These are phyloP conservation scores for Psittacula cyanocephala DNA, from an alignment of 2,113 vertebrate genomes.

Conservation along the genomic window DNA sequence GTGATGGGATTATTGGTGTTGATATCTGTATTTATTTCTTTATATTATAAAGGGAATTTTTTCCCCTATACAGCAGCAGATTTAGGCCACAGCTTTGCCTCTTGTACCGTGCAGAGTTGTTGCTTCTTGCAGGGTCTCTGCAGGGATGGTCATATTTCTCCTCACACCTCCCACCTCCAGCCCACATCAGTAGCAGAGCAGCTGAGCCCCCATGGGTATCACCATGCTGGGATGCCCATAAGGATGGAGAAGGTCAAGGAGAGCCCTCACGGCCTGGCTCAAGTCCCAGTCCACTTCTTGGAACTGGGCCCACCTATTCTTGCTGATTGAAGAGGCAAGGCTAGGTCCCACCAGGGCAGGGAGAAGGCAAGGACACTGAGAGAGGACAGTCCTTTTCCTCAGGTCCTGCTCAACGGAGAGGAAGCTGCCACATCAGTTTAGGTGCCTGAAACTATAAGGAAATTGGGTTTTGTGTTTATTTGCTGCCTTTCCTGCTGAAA, in stretches of 20 bases:
- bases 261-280: not conserved
- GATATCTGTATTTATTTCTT: conserved; percentile 50
- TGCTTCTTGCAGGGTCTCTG: not conserved
- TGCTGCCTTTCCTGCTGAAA: not conserved
- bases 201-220: not conserved
- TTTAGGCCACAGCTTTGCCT: not conserved
- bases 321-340: not conserved
- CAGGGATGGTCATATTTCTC: rapidly evolving
- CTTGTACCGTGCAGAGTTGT: not conserved
- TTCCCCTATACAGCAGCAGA: not conserved
- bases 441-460: not conserved
- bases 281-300: not conserved
- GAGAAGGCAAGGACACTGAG: not conserved
- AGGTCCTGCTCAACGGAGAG: not conserved
- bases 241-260: not conserved
- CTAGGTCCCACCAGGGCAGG: rapidly evolving
- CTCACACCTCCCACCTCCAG: not conserved
- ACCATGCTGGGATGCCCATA: not conserved
- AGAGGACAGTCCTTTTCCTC: not conserved
- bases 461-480: not conserved
- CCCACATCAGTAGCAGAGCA: not conserved
- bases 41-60: not conserved
- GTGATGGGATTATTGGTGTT: conserved; percentile 27
- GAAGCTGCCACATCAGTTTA: not conserved
- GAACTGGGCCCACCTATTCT: not conserved